Percentiles rank a stretch among this genome's conserved stretches.
These are phyloP conservation scores for Lepas anatifera DNA, from an alignment of 2,888 invertebrate species.

Conservation along the genomic window DNA sequence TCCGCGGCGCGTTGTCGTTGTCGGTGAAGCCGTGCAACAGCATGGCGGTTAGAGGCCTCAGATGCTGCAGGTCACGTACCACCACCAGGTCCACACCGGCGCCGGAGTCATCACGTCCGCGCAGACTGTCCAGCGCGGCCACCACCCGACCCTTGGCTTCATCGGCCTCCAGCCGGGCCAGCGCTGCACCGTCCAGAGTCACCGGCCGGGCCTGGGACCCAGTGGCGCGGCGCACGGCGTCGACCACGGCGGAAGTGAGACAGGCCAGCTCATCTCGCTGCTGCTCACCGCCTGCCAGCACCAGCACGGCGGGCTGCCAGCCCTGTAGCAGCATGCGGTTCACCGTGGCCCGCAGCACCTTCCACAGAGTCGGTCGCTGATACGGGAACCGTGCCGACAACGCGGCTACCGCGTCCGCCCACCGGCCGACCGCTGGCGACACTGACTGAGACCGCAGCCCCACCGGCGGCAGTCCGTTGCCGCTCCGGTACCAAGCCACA, in stretches of 20 bases:
- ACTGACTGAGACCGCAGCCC: neutral
- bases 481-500: no score
- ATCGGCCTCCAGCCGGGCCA: neutral
- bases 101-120: no score
- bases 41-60: constrained; percentile 16
- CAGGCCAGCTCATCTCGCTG: neutral
- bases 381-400: neutral
- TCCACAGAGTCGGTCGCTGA: neutral
- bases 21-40: constrained; percentile 19
- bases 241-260: neutral
- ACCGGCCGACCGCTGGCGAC: neutral
- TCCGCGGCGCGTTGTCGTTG: constrained; percentile 17
- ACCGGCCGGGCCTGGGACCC: neutral
- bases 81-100: constrained; percentile 11
- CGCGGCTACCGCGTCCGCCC: neutral
- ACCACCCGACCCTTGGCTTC: constrained; percentile 4
- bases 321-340: neutral
- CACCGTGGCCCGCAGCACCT: neutral
- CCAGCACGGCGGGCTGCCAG: neutral
- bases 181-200: neutral
- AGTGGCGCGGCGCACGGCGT: neutral
- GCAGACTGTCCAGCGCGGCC: neutral
- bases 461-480: neutral
- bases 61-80: constrained; percentile 7
- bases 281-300: neutral